These are phyloP conservation scores for Manacus vitellinus DNA, from an alignment of 2,113 vertebrate species.

Conservation along the genomic window DNA sequence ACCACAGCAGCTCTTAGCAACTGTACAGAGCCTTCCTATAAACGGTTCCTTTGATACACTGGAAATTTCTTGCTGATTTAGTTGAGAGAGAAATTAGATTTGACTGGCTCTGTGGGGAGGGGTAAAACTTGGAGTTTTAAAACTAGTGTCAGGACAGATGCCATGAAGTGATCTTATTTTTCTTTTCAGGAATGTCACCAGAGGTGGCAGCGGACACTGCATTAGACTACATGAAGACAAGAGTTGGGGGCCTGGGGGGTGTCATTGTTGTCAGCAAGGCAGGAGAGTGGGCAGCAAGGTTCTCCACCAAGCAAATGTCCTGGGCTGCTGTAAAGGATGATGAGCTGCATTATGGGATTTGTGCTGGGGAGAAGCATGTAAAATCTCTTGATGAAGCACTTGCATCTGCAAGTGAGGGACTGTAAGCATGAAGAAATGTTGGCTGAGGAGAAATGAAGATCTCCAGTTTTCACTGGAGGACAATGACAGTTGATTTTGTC, in stretches of 20 bases:
- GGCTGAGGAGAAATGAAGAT: background rate
- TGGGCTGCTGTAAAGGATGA: constrained; percentile 86
- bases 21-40: background rate
- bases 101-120: background rate
- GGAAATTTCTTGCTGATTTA: background rate
- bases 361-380: constrained; percentile 60
- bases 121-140: background rate
- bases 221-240: constrained; percentile 85
- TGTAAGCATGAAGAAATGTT: background rate
- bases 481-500: background rate
- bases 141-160: background rate
- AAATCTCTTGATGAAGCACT: constrained; percentile 39
- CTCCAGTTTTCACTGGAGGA: background rate
- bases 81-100: background rate
- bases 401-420: background rate
- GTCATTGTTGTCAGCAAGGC: constrained; percentile 82
- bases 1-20: background rate
- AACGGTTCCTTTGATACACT: background rate
- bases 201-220: constrained; percentile 81
- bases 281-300: constrained; percentile 86
- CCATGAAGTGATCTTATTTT: background rate
- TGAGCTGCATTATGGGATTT: constrained; percentile 80
- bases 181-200: constrained; percentile 80
- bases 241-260: constrained; percentile 81
- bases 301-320: constrained; percentile 84